These are phyloP conservation scores for Porites rus DNA, from an alignment of 92 coral and sea anemone genomes.

Conservation along the genomic window DNA sequence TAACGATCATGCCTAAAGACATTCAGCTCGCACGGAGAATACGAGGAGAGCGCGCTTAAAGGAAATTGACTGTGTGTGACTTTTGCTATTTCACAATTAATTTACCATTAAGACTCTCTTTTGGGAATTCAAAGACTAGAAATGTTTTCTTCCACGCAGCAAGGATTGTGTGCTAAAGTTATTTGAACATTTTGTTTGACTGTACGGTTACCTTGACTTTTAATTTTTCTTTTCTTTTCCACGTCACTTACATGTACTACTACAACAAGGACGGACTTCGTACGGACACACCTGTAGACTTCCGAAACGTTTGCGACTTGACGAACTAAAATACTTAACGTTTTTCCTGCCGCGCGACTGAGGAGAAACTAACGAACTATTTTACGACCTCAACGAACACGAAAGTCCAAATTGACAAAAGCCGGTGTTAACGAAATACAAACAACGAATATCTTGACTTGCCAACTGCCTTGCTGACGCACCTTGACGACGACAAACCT, in stretches of 20 bases:
- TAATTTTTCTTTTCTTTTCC: neutral
- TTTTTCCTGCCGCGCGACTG: too few species aligned
- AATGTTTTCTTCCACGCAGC: neutral
- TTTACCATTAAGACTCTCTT: neutral
- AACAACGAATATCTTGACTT: neutral
- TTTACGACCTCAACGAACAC: too few species aligned
- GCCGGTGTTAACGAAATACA: too few species aligned
- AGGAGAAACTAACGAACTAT: too few species aligned
- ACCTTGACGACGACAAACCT: neutral
- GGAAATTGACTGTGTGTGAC: neutral
- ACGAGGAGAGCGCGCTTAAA: constrained; percentile 91
- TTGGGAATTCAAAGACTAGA: neutral
- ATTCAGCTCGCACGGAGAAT: constrained; percentile 91
- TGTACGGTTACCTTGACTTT: too few species aligned
- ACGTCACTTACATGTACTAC: neutral
- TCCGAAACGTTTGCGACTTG: too few species aligned
- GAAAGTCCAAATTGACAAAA: too few species aligned
- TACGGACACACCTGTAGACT: too few species aligned
- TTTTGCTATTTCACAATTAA: constrained; percentile 6
- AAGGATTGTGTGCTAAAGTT: too few species aligned
- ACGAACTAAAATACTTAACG: too few species aligned
- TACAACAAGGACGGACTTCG: too few species aligned
- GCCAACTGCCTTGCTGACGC: neutral
- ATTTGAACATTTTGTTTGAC: too few species aligned
- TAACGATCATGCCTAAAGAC: constrained; percentile 93